Base-by-base conservation (phyloP, 1,140 invertebrate species). In the Sinella curviseta region DNA sequence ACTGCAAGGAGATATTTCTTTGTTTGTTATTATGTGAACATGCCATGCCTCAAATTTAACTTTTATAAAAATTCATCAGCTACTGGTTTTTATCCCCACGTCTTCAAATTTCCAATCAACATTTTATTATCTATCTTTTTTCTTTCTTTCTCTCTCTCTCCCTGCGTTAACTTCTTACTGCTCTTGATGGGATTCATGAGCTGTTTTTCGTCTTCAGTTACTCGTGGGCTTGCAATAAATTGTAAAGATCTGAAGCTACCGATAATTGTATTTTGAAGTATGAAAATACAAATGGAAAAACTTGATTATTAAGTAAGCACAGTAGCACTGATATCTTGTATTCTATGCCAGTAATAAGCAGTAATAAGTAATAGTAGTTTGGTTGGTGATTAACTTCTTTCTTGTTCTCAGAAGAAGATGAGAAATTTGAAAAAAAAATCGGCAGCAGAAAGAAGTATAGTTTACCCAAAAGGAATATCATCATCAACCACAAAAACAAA, bases 1-100 rank as follows among this genome's bases (percentile, higher is more conserved):
- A n/a, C n/a, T n/a, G n/a, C n/a, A n/a, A n/a, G n/a, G n/a, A n/a
- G n/a, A n/a, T n/a, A n/a, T n/a, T n/a, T 24, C 55, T 3, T 60
- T 60, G 14, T 60, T 60, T 60, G 14, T 60, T 60, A n/a, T n/a
- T n/a, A n/a, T n/a, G 24, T 26, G 24, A n/a, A 60, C 55, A 60
- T 60, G 55, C 8, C 55, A n/a, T 60, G 55, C n/a, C 55, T 60
- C 55, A 60, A 60, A n/a, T 60, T 60, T 60, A 60, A 26, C 55
- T 60, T 60, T 60, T 60, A 60, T 60, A 60, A 60, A 60, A 60
- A 60, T 60, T 60, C 55, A 60, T 60, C 55, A 60, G 55, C 55
- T 60, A 60, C 55, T 60, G 55, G 55, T 60, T 60, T 60, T 60
- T 60, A 60, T 60, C 55, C 55, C 55, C 55, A 60, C n/a, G 55